Conservation (phyloP, 2,888 invertebrate genomes). For the Tetropium fuscum region DNA sequence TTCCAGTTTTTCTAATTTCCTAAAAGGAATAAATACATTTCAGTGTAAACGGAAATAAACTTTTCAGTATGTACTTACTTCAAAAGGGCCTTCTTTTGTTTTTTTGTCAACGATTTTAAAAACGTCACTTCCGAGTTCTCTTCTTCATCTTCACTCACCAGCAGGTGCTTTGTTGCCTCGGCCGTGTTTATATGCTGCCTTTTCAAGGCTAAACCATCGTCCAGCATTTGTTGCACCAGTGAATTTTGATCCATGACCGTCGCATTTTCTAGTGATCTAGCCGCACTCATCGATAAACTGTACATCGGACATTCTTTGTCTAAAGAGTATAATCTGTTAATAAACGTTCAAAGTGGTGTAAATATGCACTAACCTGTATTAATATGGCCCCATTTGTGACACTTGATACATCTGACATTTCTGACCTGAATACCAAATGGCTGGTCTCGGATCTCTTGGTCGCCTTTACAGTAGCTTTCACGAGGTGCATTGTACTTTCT, state of each 20-base stretch:
- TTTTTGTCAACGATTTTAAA: slow-evolving; percentile 84
- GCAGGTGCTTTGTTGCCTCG: slow-evolving; percentile 70
- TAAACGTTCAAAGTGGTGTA: background rate
- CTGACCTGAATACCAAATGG: slow-evolving; percentile 98
- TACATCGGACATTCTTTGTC: slow-evolving; percentile 98
- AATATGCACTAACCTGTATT: slow-evolving; percentile 76
- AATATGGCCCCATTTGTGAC: slow-evolving; percentile 99
- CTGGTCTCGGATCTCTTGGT: slow-evolving; percentile 97
- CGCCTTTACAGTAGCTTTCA: slow-evolving; percentile 98
- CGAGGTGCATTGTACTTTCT: slow-evolving; percentile 98
- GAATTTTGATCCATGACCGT: slow-evolving; percentile 77
- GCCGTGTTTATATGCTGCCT: slow-evolving; percentile 74
- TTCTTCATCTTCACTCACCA: slow-evolving; percentile 70
- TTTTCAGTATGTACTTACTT: slow-evolving; percentile 72
- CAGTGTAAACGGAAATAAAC: too few relatives aligned
- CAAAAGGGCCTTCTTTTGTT: slow-evolving; percentile 92
- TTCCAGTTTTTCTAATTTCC: slow-evolving; percentile 52
- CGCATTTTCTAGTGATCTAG: slow-evolving; percentile 75
- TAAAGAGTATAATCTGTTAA: slow-evolving; percentile 56
- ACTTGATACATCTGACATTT: slow-evolving; percentile 98
- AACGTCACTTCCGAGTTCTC: slow-evolving; percentile 80
- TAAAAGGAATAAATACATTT: slow-evolving; percentile 34
- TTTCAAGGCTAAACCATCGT: slow-evolving; percentile 91
- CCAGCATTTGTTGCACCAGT: slow-evolving; percentile 90
- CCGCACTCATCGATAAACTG: slow-evolving; percentile 85